Base-by-base conservation (phyloP, 2,113 vertebrate genomes). In the Abramis brama region DNA sequence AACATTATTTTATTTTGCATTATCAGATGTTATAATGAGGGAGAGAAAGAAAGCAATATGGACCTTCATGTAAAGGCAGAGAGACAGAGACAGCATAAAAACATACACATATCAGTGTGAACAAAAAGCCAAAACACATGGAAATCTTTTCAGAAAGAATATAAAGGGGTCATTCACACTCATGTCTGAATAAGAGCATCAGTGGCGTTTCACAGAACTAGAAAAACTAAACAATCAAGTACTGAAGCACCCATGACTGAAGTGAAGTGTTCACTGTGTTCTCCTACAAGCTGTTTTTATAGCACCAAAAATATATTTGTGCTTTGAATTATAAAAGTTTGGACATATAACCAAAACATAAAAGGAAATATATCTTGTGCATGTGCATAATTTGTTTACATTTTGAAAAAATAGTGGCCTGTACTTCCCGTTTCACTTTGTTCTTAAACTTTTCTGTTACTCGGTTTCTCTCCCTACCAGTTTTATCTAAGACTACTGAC, bases 1-100 rank as follows among this genome's bases (percentile, higher is more conserved):
- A 83, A 86, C 85, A 83, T 79, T 3, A 60, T 83, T 88, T 89
- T 85, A 89, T 86, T 86, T 80, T 77, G 76, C 78, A 82, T 82
- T 83, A 85, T 80, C 36, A 85, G 62, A 83, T 76, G 60, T 73
- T 82, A 78, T 74, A 89, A 71, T 71, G 47, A 33, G 82, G 36
- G n/a, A 75, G 57, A 74, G 82, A 79, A 50, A 57, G 62, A 59
- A 27, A 55, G 43, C 45, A 50, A 59, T 45, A 64, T 59, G 70
- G 43, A 66, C 55, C 23, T 57, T 78, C 27, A 55, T 39, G 68
- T 60, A 52, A 62, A 84, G 39, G 39, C 70, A 71, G 33, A 79
- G n/a, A 57, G 68, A 75, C 68, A 39, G 70, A 59, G 59, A 79
- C 76, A 6, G 50, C 60, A 66, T 36, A 4, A 60, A n/a, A 64